Percentiles rank a stretch among this genome's conserved stretches.
Evolutionary conservation across 2,113 vertebrate species (phyloP).

Genomic region (Pycnonotus jocosus): DNA sequence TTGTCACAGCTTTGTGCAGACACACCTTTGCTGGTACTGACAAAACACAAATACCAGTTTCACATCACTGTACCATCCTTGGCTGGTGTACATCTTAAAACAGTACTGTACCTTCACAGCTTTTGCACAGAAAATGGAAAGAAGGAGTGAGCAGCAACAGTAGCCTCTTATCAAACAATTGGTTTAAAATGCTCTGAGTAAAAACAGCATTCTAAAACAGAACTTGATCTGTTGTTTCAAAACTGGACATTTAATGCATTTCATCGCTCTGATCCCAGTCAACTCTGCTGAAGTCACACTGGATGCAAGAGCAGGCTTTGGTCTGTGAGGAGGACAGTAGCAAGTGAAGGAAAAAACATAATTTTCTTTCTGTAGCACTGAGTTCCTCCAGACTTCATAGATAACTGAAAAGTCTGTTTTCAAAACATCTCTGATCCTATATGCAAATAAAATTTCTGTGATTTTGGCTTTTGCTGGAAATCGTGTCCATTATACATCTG

Average conservation of each 20-base stretch:
- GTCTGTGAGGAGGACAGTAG: not conserved
- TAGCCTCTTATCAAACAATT: not conserved
- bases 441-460: not conserved
- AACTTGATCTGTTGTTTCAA: not conserved
- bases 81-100: not conserved
- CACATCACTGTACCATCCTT: not conserved
- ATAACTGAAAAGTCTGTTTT: not conserved
- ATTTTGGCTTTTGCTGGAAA: not conserved
- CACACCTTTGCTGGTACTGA: not conserved
- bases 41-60: not conserved
- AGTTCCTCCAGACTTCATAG: not conserved
- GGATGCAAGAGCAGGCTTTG: not conserved
- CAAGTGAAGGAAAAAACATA: not conserved
- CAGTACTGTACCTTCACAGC: not conserved
- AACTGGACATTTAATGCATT: not conserved
- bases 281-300: not conserved
- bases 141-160: not conserved
- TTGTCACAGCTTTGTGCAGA: not conserved
- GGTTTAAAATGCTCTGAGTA: not conserved
- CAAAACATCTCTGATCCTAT: not conserved
- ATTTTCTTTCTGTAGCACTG: not conserved
- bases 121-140: not conserved
- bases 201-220: not conserved
- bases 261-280: not conserved
- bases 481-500: not conserved